Base-by-base conservation (phyloP, 2,797 vertebrate genomes). In the Hippocampus kuda region DNA sequence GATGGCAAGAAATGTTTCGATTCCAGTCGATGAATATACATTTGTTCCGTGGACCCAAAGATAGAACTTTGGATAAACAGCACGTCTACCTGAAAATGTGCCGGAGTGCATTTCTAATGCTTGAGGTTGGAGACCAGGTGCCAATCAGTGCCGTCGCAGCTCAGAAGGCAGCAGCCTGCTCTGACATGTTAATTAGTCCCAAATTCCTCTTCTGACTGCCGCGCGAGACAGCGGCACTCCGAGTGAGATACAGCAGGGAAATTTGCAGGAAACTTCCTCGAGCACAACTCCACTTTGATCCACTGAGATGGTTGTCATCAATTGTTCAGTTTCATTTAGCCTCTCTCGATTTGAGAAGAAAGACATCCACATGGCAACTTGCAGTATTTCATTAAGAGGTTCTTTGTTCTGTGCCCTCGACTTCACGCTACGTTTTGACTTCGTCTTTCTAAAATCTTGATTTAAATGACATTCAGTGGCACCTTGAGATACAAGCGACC, bases 121-220 rank as follows among this genome's bases (percentile, higher is more conserved):
- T 69, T 67, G 48, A 66, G 72, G 84, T 77, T 13, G 27, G 65
- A 72, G 77, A 84, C 84, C 79, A 76, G 1, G 74, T 87, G 86
- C 84, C 85, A 84, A 81, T 86, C 84, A 80, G 75, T 67, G 75
- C 82, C 77, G n/a, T 77, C 8, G 46, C 66, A 75, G 80, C 81
- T 79, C 79, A 79, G 80, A 79, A 80, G 79, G 82, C 75, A 77
- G 81, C 75, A 83, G 73, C 70, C 73, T 49, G 69, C 77, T 68
- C 79, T 76, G 81, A 84, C 83, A 75, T 83, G 83, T 86, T 87
- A 87, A 89, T 90, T 88, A 89, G 80, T 68, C 74, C 79, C 70
- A 74, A 69, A 74, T 85, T 79, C 76, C 72, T 78, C 81, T 81
- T 77, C 78, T 80, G 80, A 81, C 81, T 67, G 70, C 61, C 41